Conservation (phyloP, 2,113 vertebrate genomes). For the Rhinolophus ferrumequinum region DNA sequence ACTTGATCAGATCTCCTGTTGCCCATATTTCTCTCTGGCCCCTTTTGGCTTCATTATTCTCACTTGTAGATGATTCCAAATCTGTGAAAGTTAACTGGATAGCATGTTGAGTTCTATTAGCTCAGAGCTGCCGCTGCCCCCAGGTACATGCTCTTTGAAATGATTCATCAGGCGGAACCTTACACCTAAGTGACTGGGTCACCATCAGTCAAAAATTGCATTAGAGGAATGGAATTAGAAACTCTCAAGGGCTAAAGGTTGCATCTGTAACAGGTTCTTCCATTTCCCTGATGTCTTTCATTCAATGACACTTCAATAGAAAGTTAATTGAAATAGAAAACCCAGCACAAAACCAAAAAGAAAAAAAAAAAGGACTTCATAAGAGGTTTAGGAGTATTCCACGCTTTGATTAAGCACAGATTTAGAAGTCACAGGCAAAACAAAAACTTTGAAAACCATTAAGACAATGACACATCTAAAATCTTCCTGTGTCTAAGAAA, state of each 20-base stretch:
- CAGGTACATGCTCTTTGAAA: background rate
- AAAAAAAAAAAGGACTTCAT: conserved; percentile 12
- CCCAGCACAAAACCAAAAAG: conserved; percentile 29
- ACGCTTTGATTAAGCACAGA: background rate
- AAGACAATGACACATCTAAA: background rate
- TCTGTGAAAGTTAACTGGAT: background rate
- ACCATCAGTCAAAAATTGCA: background rate
- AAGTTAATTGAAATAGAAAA: conserved; percentile 73
- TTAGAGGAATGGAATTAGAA: conserved; percentile 39
- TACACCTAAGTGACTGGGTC: background rate
- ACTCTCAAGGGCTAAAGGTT: conserved; percentile 29
- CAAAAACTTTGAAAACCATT: background rate
- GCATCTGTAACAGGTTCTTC: background rate
- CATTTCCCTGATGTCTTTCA: conserved; percentile 53
- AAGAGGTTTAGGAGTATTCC: background rate
- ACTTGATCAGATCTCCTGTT: background rate
- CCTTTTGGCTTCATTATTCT: background rate
- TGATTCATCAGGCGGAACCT: background rate
- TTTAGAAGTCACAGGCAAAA: background rate
- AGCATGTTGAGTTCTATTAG: background rate
- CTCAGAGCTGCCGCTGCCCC: background rate
- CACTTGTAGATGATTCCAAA: background rate
- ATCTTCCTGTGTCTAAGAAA: background rate
- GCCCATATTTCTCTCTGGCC: background rate
- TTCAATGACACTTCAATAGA: background rate